These are phyloP conservation scores for Tetropium fuscum DNA, from an alignment of 2,888 invertebrate genomes.

Conservation along the genomic window DNA sequence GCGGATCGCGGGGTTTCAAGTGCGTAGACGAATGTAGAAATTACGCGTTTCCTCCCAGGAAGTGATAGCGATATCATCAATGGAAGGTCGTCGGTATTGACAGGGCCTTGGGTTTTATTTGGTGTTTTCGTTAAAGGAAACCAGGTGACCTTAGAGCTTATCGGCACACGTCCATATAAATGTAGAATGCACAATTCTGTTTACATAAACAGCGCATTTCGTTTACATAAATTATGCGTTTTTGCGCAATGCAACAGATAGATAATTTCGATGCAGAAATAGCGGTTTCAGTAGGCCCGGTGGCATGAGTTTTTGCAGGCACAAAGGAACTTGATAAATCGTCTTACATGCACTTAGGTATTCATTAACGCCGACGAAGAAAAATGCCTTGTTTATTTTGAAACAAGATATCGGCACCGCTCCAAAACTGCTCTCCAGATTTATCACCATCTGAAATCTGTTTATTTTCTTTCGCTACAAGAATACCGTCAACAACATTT, in stretches of 20 bases:
- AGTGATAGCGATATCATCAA: conserved; percentile 41
- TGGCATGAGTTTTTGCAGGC: too few relatives aligned
- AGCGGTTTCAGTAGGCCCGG: too few relatives aligned
- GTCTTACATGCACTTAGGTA: too few relatives aligned
- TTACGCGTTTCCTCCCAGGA: conserved; percentile 44
- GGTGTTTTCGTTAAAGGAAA: conserved; percentile 24
- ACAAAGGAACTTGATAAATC: too few relatives aligned
- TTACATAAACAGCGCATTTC: too few relatives aligned
- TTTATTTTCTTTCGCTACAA: conserved; percentile 5
- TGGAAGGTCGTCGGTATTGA: conserved; percentile 39
- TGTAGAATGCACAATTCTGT: too few relatives aligned
- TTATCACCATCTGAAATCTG: conserved; percentile 4
- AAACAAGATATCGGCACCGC: conserved; percentile 20
- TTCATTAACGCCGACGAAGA: conserved; percentile 5
- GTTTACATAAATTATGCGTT: too few relatives aligned
- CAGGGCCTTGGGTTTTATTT: conserved; percentile 39
- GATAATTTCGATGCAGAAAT: too few relatives aligned
- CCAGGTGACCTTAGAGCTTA: conserved; percentile 10
- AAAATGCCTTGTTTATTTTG: conserved; percentile 22
- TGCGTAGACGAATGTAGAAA: conserved; percentile 13
- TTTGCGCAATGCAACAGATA: too few relatives aligned
- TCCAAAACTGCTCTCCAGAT: conserved; percentile 15
- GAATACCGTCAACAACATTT: not conserved
- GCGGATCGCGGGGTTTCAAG: not conserved
- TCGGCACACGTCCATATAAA: too few relatives aligned